Base-by-base conservation (phyloP, 1,140 invertebrate species). In the Hesperophylax magnus region DNA sequence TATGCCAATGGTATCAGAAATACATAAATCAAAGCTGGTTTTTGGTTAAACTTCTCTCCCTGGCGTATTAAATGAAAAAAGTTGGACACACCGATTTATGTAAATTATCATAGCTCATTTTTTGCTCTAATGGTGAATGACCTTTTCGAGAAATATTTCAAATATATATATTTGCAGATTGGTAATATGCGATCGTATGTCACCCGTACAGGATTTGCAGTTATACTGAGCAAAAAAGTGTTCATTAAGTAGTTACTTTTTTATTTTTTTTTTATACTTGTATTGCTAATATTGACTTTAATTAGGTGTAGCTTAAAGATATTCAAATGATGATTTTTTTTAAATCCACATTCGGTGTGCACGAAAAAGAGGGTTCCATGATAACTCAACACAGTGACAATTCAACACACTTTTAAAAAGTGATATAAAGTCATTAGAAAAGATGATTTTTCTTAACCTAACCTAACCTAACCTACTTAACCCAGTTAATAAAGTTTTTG, bases 111-210 rank as follows among this genome's bases (percentile, higher is more conserved):
- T 22, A 53, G 8, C 54, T 52, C 20, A 3, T 53, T 27, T 69
- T 72, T 72, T 72, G 52, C 17, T 67, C 52, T 53, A n/a, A 54
- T 54, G 69, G 69, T 72, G 69, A 72, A 72, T 72, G 52, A 72
- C 69, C 69, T 56, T 72, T 20, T 56, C 11, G 15, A 72, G 18
- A 72, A 72, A 72, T 72, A 72, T 72, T 72, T 72, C 18, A 22
- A 72, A 72, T 72, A 54, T 52, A 20, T 52, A 71, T 4, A 52
- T 52, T 18, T 24, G 39, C 14, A 14, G 39, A 14, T 14, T 1
- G 11, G 14, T 47, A 47, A 7, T 34, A 8, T 47, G 5, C 5
- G 18, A 27, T 72, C 47, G 20, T 72, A 27, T 72, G 69, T 72
- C 69, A 72, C 18, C n/a, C 22, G 69, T 27, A 9, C 27, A 8